Evolutionary conservation across 2,888 invertebrate genomes (phyloP).

Genomic region (Chrysodeixis includens): DNA sequence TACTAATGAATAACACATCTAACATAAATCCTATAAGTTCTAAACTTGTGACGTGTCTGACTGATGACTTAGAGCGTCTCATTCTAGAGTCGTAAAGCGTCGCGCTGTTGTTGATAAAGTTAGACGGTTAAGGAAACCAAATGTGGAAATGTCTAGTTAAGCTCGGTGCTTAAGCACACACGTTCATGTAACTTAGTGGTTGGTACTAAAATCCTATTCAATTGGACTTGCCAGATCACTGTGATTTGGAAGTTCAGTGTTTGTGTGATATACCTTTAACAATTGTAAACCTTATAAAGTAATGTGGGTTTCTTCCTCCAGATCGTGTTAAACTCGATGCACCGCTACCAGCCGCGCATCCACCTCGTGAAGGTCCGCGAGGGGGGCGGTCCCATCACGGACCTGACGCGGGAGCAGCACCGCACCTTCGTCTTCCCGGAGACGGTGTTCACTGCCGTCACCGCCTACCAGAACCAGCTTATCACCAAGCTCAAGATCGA

Average conservation of each 20-base stretch:
- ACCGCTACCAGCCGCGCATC: slow-evolving; percentile 99
- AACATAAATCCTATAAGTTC: slow-evolving; percentile 60
- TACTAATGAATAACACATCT: slow-evolving; percentile 56
- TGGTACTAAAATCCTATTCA: not conserved
- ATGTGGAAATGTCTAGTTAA: slow-evolving; percentile 8
- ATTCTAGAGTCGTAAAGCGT: slow-evolving; percentile 16
- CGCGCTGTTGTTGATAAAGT: slow-evolving; percentile 23
- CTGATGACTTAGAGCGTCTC: slow-evolving; percentile 25
- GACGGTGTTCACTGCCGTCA: slow-evolving; percentile 99
- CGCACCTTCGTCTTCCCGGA: slow-evolving; percentile 99
- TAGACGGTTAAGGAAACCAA: slow-evolving; percentile 15
- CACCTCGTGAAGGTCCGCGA: slow-evolving; percentile 95
- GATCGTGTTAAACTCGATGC: slow-evolving; percentile 99
- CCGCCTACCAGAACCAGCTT: slow-evolving; percentile 99
- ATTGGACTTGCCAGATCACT: not conserved
- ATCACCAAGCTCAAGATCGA: slow-evolving; percentile 99
- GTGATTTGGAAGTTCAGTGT: not conserved
- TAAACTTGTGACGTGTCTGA: slow-evolving; percentile 41
- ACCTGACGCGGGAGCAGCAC: slow-evolving; percentile 97
- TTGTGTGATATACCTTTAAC: too few relatives aligned
- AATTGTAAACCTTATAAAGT: too few relatives aligned
- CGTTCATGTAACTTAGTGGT: not conserved
- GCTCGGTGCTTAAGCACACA: not conserved
- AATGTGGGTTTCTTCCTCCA: slow-evolving; percentile 83
- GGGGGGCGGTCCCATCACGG: slow-evolving; percentile 93